Conservation (phyloP, 2,888 invertebrate species). For the Cantharis rufa region DNA sequence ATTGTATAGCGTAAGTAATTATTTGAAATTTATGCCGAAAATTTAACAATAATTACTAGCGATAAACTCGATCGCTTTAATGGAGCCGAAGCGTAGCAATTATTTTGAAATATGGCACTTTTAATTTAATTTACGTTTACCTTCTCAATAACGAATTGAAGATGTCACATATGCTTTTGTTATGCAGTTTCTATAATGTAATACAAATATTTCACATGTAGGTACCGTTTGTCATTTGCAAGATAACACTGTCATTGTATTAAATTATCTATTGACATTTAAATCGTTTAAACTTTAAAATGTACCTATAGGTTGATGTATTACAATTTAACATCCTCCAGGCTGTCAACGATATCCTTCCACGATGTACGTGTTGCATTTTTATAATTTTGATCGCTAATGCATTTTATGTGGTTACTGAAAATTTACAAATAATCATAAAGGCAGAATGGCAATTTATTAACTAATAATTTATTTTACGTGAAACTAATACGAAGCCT, state of each 20-base stretch:
- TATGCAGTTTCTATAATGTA: neutral
- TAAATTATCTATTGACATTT: neutral
- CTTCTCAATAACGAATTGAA: neutral
- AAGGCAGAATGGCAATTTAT: neutral
- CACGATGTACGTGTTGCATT: neutral
- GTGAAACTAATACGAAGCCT: neutral
- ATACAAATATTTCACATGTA: neutral
- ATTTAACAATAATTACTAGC: neutral
- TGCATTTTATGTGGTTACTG: neutral
- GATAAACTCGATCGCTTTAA: neutral
- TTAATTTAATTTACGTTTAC: neutral
- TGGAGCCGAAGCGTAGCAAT: neutral
- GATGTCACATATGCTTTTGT: neutral
- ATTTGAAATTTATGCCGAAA: neutral
- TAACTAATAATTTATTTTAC: neutral
- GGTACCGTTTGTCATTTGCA: neutral
- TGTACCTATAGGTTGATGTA: neutral
- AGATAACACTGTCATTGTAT: neutral
- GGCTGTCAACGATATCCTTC: neutral
- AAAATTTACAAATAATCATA: neutral
- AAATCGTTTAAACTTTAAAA: neutral
- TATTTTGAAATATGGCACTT: neutral
- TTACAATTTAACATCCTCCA: neutral
- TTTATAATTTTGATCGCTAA: neutral
- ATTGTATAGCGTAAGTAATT: neutral